Evolutionary conservation across 2,113 vertebrate species (phyloP).

Genomic region (Cariama cristata): DNA sequence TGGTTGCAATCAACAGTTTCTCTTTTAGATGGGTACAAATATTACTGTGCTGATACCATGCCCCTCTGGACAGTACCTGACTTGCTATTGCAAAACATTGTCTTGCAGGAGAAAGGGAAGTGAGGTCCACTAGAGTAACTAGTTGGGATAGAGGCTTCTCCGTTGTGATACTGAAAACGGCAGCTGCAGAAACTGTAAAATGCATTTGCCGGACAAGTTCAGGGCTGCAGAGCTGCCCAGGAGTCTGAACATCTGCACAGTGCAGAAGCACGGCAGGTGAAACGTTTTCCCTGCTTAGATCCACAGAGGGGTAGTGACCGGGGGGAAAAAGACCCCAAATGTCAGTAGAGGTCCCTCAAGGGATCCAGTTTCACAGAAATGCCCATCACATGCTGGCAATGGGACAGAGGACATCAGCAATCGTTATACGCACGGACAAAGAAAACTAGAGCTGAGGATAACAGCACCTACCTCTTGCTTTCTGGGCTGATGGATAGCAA

Average conservation of each 20-base stretch:
- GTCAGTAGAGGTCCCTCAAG: background rate
- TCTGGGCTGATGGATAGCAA: background rate
- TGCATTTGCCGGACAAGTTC: background rate
- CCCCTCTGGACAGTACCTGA: background rate
- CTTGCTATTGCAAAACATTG: background rate
- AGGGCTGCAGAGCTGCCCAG: background rate
- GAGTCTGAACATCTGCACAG: background rate
- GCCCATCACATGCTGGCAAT: fast-evolving
- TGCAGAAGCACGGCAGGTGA: background rate
- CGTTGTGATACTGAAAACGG: background rate
- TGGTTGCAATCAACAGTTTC: background rate
- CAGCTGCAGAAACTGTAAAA: background rate
- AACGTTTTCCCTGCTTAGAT: background rate
- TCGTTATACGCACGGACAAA: fast-evolving
- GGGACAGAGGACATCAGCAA: background rate
- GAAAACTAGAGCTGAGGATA: background rate
- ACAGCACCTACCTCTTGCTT: background rate
- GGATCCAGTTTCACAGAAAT: background rate
- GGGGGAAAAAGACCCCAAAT: background rate
- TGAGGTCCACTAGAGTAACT: background rate
- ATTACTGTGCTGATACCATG: background rate
- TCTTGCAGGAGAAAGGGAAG: background rate
- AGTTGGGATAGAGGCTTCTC: background rate
- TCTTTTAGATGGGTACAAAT: background rate
- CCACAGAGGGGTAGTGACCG: no score